phyloP scores from a whole-genome alignment of 1,140 invertebrate genomes.

The Bilobella aurantiaca region DNA sequence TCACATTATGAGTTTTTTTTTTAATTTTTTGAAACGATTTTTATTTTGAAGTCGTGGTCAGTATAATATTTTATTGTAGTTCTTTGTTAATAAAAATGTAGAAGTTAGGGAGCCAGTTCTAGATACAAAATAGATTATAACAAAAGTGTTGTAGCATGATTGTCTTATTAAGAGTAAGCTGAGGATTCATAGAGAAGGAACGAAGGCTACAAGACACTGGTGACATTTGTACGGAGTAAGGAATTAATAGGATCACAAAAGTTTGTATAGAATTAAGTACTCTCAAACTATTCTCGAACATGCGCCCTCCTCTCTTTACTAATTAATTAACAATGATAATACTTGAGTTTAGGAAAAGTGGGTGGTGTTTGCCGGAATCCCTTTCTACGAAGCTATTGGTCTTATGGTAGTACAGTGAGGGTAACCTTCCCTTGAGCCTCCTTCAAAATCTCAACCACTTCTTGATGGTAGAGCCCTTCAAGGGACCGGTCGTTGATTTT shows the following conservation, averaged over 20 bases:
- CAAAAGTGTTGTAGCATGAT: not conserved
- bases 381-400: not conserved
- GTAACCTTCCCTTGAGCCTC: conserved; percentile 47
- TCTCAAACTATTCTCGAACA: not conserved
- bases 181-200: not conserved
- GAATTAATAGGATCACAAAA: conserved; percentile 34
- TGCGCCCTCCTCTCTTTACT: not conserved
- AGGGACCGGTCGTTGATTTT: conserved; percentile 46
- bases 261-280: not conserved
- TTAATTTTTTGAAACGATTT: too few species aligned
- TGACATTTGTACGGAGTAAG: conserved; percentile 33
- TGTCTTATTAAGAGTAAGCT: not conserved
- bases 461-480: conserved; percentile 50
- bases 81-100: too few species aligned
- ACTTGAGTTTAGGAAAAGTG: not conserved
- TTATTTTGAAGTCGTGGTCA: too few species aligned
- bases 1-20: too few species aligned
- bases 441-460: conserved; percentile 52
- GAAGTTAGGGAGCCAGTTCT: not conserved
- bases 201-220: conserved; percentile 39
- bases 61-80: too few species aligned
- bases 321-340: not conserved
- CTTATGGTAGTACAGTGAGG: conserved; percentile 42
- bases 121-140: not conserved
- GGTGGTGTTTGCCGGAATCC: not conserved